Evolutionary conservation across 2,797 vertebrate species (phyloP).

Genomic region (Xenentodon cancila): DNA sequence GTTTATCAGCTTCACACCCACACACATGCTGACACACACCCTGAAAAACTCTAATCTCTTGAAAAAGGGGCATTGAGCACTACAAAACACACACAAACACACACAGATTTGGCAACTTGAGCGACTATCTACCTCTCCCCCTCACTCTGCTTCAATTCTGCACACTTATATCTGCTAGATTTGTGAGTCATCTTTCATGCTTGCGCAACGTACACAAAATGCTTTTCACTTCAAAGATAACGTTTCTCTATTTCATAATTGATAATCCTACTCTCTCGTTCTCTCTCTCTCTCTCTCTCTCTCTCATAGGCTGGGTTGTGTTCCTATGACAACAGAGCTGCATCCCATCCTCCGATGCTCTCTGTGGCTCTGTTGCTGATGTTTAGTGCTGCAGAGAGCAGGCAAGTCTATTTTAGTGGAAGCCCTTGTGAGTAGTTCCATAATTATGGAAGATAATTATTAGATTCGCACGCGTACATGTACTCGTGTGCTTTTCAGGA

Average conservation of each 20-base stretch:
- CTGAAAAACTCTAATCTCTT: constrained; percentile 48
- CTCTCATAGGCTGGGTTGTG: constrained; percentile 25
- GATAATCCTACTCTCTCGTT: constrained; percentile 55
- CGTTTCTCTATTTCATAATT: constrained; percentile 64
- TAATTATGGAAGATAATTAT: constrained; percentile 48
- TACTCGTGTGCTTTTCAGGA: constrained; percentile 25
- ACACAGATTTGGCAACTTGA: constrained; percentile 34
- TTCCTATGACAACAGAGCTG: constrained; percentile 65
- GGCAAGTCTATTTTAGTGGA: constrained; percentile 40
- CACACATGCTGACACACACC: constrained; percentile 12
- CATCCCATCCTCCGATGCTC: constrained; percentile 38
- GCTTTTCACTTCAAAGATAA: constrained; percentile 66
- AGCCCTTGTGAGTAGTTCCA: constrained; percentile 33
- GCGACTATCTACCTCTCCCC: constrained; percentile 34
- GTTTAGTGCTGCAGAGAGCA: constrained; percentile 21
- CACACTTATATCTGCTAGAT: constrained; percentile 29
- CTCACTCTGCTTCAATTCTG: constrained; percentile 42
- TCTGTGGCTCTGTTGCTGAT: constrained; percentile 7
- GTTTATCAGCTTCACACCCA: constrained; percentile 66
- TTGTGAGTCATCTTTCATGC: constrained; percentile 41
- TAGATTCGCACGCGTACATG: constrained; percentile 9
- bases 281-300: constrained; percentile 13
- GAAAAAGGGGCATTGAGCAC: constrained; percentile 26
- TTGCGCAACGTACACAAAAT: constrained; percentile 53
- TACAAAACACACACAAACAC: constrained; percentile 12